Conservation (phyloP, 2,113 vertebrate genomes). For the Chloropsis hardwickii region DNA sequence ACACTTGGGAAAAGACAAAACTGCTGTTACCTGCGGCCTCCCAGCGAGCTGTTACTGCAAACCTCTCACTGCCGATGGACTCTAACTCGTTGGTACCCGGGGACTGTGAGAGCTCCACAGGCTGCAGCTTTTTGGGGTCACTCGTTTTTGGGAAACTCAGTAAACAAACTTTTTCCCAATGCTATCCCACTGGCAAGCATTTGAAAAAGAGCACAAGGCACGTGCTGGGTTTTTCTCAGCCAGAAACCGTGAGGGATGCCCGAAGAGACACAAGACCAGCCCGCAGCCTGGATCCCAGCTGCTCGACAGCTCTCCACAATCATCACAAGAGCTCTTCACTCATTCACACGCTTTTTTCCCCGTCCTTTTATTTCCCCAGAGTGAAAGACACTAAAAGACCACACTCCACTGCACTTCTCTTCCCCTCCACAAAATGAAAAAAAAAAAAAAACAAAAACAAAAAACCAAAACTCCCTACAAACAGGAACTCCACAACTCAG, state of each 20-base stretch:
- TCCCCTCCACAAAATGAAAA: neutral
- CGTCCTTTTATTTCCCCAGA: neutral
- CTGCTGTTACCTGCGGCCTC: neutral
- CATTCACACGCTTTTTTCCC: neutral
- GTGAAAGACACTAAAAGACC: neutral
- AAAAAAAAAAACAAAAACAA: neutral
- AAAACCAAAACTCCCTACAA: neutral
- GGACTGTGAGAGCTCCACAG: neutral
- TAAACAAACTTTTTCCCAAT: neutral
- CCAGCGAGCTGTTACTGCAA: neutral
- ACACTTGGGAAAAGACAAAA: neutral
- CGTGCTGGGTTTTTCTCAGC: neutral
- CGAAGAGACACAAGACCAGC: neutral
- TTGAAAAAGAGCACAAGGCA: neutral
- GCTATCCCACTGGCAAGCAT: accelerated
- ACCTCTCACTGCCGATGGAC: neutral
- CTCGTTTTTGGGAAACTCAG: neutral
- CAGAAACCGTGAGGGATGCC: neutral
- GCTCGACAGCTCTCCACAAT: neutral
- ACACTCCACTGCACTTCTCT: neutral
- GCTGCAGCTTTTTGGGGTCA: neutral
- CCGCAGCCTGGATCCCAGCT: neutral
- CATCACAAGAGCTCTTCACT: neutral
- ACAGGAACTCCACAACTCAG: neutral
- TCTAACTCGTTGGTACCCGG: neutral